Evolutionary conservation across 2,888 invertebrate genomes (phyloP).

Genomic region (Amphimallon solstitiale): DNA sequence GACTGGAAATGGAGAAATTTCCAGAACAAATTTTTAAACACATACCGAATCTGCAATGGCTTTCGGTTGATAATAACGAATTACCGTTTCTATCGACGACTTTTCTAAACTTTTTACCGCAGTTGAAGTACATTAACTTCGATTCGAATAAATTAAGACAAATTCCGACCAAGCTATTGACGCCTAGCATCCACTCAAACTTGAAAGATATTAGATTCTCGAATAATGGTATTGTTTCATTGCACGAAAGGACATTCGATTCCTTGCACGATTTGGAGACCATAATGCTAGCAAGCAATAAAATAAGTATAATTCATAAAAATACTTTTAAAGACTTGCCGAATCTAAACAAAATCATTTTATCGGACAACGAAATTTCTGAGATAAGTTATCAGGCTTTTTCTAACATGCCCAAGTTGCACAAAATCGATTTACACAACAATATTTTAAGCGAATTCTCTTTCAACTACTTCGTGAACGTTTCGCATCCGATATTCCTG

Average conservation of each 20-base stretch:
- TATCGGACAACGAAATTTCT: conserved; percentile 83
- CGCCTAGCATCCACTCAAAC: conserved; percentile 75
- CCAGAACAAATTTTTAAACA: conserved; percentile 81
- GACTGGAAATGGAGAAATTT: conserved; percentile 81
- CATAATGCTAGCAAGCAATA: conserved; percentile 82
- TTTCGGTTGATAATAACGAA: conserved; percentile 89
- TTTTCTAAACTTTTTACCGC: conserved; percentile 75
- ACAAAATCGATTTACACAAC: conserved; percentile 82
- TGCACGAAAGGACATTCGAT: conserved; percentile 77
- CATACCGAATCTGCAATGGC: conserved; percentile 79
- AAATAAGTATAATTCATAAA: conserved; percentile 75
- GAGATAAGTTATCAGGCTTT: conserved; percentile 80
- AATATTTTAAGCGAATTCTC: conserved; percentile 79
- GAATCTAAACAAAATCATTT: conserved; percentile 81
- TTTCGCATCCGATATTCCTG: conserved; percentile 76
- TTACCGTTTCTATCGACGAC: conserved; percentile 77
- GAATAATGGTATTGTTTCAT: conserved; percentile 78
- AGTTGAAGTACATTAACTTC: conserved; percentile 83
- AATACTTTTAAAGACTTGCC: conserved; percentile 82
- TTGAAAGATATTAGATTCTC: conserved; percentile 83
- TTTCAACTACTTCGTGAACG: conserved; percentile 74
- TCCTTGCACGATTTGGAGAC: conserved; percentile 79
- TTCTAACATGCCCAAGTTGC: conserved; percentile 78
- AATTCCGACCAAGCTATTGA: conserved; percentile 75
- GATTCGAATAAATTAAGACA: conserved; percentile 84